phyloP scores from a whole-genome alignment of 1,140 invertebrate genomes.

The Mactra quadrangularis region DNA sequence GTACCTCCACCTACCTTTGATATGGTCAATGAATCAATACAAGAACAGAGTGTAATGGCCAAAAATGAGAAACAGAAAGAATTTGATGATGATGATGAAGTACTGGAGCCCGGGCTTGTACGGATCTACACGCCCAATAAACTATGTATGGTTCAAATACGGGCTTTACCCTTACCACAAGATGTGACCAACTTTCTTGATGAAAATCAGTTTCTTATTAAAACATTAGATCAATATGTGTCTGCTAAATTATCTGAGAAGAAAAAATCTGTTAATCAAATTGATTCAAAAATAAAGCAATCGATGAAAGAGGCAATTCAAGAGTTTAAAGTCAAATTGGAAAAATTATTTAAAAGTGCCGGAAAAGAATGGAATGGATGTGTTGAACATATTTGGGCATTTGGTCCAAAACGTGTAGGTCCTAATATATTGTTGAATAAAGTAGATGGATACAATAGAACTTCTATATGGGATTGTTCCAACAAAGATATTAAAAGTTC shows the following conservation, averaged over 20 bases:
- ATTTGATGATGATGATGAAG: conserved; percentile 79
- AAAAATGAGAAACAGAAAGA: conserved; percentile 69
- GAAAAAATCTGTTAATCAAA: conserved; percentile 46
- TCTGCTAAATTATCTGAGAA: conserved; percentile 49
- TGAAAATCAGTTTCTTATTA: conserved; percentile 86
- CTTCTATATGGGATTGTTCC: conserved; percentile 82
- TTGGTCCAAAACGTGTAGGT: conserved; percentile 95
- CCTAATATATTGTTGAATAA: conserved; percentile 94
- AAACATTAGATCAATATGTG: conserved; percentile 84
- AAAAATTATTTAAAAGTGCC: conserved; percentile 86
- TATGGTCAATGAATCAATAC: conserved; percentile 95
- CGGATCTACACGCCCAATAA: conserved; percentile 89
- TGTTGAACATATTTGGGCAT: conserved; percentile 93
- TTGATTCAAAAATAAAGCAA: conserved; percentile 61
- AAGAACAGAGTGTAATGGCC: conserved; percentile 84
- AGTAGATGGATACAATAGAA: conserved; percentile 83
- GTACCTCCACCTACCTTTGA: conserved; percentile 92
- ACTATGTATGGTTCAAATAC: conserved; percentile 89
- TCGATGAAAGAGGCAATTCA: conserved; percentile 84
- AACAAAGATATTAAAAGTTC: conserved; percentile 57
- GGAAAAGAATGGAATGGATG: conserved; percentile 86
- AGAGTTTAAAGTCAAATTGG: conserved; percentile 88
- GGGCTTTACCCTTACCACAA: conserved; percentile 91
- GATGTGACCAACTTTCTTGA: conserved; percentile 90
- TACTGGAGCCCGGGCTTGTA: conserved; percentile 83